Percentiles rank a stretch among this genome's conserved stretches.
Conservation (phyloP, 1,140 invertebrate species). For the Sycophaga agraensis region DNA sequence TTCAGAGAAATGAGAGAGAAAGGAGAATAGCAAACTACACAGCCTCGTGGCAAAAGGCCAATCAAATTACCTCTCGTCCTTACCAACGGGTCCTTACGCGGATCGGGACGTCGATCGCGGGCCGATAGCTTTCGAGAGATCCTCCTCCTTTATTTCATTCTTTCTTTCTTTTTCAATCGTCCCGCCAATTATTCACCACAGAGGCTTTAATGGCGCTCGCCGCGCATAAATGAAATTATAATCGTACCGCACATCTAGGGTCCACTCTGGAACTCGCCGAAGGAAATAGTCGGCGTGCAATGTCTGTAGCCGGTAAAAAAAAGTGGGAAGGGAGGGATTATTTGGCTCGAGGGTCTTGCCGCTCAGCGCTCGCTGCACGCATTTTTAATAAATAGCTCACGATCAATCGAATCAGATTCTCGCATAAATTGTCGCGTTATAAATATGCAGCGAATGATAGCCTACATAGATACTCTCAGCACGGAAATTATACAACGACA, state of each 20-base stretch:
- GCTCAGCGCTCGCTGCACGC: too few species aligned
- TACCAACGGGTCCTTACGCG: too few species aligned
- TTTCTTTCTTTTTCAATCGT: too few species aligned
- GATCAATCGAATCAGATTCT: conserved; percentile 9
- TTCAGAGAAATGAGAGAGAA: neutral
- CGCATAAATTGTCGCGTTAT: conserved; percentile 12
- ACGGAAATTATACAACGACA: conserved; percentile 3
- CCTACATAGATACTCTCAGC: neutral
- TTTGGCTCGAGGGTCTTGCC: too few species aligned
- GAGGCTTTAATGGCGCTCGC: conserved; percentile 3
- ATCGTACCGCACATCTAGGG: neutral
- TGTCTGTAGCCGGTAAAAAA: neutral
- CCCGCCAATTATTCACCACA: conserved; percentile 22
- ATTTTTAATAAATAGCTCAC: conserved; percentile 13
- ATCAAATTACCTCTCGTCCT: conserved; percentile 39
- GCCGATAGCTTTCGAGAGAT: neutral
- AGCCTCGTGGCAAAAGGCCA: conserved; percentile 44
- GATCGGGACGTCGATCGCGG: neutral
- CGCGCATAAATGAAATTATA: conserved; percentile 24
- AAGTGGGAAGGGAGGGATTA: neutral
- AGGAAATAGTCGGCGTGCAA: conserved; percentile 10
- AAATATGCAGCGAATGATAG: neutral
- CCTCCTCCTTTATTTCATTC: neutral
- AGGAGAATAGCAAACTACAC: conserved; percentile 20
- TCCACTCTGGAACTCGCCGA: conserved; percentile 4